These are phyloP conservation scores for Chloroclystis v-ata DNA, from an alignment of 2,888 invertebrate species.

Conservation along the genomic window DNA sequence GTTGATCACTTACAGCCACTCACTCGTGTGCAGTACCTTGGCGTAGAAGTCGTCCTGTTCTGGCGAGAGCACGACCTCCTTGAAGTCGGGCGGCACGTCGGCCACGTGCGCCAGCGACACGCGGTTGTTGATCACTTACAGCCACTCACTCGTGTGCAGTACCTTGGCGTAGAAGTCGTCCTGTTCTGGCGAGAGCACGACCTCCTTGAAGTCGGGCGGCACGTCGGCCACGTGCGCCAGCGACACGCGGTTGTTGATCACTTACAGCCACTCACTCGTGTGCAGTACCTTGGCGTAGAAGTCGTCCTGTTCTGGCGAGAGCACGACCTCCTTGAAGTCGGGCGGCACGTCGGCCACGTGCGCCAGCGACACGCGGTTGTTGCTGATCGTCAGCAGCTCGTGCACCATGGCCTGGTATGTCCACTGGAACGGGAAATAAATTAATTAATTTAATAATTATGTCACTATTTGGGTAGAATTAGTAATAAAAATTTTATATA, in stretches of 20 bases:
- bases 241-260: neutral
- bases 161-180: too few species aligned
- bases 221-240: neutral
- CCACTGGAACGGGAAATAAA: slow-evolving; percentile 81
- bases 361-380: slow-evolving; percentile 94
- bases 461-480: too few species aligned
- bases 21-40: slow-evolving; percentile 52
- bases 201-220: too few species aligned
- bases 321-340: slow-evolving; percentile 94
- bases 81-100: too few species aligned
- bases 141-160: too few species aligned
- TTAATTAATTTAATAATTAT: neutral
- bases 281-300: slow-evolving; percentile 91
- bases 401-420: slow-evolving; percentile 99
- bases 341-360: slow-evolving; percentile 89
- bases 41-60: too few species aligned
- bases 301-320: slow-evolving; percentile 97
- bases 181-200: too few species aligned
- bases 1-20: slow-evolving; percentile 93
- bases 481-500: too few species aligned
- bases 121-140: neutral
- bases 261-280: neutral
- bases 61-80: too few species aligned
- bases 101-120: neutral
- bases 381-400: slow-evolving; percentile 93